These are phyloP conservation scores for Oegoconia quadripuncta DNA, from an alignment of 2,888 invertebrate genomes.

Conservation along the genomic window DNA sequence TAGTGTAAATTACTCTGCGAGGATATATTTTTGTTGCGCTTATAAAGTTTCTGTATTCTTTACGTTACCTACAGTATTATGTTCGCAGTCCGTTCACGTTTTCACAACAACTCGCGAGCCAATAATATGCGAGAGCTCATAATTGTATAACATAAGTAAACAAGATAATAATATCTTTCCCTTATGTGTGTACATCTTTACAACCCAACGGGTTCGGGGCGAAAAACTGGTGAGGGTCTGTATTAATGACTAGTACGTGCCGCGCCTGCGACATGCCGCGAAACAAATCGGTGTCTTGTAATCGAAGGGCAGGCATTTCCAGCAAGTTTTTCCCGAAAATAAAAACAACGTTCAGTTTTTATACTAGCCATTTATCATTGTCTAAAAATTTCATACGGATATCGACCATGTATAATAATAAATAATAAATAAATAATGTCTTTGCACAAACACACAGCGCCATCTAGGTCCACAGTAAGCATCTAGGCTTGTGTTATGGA, in stretches of 20 bases:
- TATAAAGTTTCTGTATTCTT: too few relatives aligned
- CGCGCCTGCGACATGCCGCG: conserved; percentile 35
- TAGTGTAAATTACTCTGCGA: not conserved
- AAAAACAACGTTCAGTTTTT: conserved; percentile 35
- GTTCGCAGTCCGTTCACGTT: conserved; percentile 9
- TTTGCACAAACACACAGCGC: too few relatives aligned
- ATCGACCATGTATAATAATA: too few relatives aligned
- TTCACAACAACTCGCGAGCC: conserved; percentile 5
- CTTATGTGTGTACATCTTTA: conserved; percentile 19
- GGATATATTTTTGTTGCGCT: too few relatives aligned
- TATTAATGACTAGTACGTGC: conserved; percentile 55
- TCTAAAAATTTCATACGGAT: conserved; percentile 4
- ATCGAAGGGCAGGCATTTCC: conserved; percentile 45
- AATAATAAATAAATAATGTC: too few relatives aligned
- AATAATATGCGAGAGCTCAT: conserved; percentile 7
- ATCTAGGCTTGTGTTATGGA: too few relatives aligned
- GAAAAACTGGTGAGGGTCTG: conserved; percentile 40
- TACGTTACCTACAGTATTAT: too few relatives aligned
- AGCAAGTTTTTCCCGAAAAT: conserved; percentile 41
- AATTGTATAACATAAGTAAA: conserved; percentile 16
- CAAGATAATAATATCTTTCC: conserved; percentile 15
- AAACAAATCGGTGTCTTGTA: conserved; percentile 58
- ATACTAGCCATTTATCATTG: conserved; percentile 24
- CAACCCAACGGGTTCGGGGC: conserved; percentile 26
- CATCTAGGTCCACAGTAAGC: too few relatives aligned